Percentiles rank a stretch among this genome's conserved stretches.
Conservation (phyloP, 2,113 vertebrate genomes). For the Poeciliopsis turrubarensis region DNA sequence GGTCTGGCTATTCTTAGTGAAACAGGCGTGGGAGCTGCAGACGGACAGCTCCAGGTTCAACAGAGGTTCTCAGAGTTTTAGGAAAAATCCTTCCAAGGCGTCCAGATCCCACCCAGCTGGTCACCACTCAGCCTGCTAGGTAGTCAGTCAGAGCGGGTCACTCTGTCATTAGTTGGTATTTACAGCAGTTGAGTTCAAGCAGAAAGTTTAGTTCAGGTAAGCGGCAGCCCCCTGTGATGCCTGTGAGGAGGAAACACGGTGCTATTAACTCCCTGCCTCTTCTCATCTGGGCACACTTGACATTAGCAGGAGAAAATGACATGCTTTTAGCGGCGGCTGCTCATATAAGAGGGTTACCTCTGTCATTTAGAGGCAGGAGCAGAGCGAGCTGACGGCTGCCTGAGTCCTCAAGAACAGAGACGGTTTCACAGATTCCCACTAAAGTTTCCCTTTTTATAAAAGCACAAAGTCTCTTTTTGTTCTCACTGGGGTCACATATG, state of each 20-base stretch:
- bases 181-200: slow-evolving; percentile 18
- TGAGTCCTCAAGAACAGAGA: slow-evolving; percentile 39
- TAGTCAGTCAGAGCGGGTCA: slow-evolving; percentile 30
- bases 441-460: slow-evolving; percentile 17
- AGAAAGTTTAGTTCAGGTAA: slow-evolving; percentile 35
- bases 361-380: slow-evolving; percentile 65
- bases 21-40: neutral
- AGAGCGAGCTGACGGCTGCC: slow-evolving; percentile 53
- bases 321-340: slow-evolving; percentile 70
- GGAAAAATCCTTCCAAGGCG: neutral
- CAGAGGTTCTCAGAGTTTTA: neutral
- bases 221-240: slow-evolving; percentile 26
- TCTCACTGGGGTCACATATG: neutral
- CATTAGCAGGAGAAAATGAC: slow-evolving; percentile 76
- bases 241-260: slow-evolving; percentile 32
- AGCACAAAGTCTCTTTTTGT: slow-evolving; percentile 6
- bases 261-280: slow-evolving; percentile 64
- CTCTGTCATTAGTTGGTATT: slow-evolving; percentile 34
- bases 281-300: slow-evolving; percentile 72
- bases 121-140: slow-evolving; percentile 25
- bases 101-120: neutral
- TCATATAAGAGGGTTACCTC: slow-evolving; percentile 64
- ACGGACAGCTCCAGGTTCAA: slow-evolving; percentile 1
- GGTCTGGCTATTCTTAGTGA: neutral
- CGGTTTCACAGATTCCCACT: slow-evolving; percentile 9